These are phyloP conservation scores for Colistium nudipinnis DNA, from an alignment of 2,113 vertebrate genomes.

Conservation along the genomic window DNA sequence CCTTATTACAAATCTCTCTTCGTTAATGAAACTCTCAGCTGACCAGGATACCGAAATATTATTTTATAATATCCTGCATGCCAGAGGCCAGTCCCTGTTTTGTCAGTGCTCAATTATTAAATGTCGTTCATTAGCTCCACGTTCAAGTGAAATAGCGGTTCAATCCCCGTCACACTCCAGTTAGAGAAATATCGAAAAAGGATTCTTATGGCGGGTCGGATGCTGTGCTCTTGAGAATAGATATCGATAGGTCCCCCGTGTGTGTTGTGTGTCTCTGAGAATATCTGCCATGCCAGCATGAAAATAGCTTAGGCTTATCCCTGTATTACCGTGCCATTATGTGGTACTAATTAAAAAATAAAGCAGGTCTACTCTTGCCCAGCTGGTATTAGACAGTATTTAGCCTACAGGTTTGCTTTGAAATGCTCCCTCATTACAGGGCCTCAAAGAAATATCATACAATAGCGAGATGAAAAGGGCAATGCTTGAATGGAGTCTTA, in stretches of 20 bases:
- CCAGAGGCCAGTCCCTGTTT: neutral
- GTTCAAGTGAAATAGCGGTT: conserved; percentile 45
- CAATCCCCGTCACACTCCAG: conserved; percentile 43
- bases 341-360: conserved; percentile 72
- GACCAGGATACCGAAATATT: too few relatives aligned
- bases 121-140: conserved; percentile 39
- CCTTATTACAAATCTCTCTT: too few relatives aligned
- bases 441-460: conserved; percentile 80
- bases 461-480: conserved; percentile 82
- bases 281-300: conserved; percentile 43
- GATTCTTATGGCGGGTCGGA: conserved; percentile 48
- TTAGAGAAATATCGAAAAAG: conserved; percentile 44
- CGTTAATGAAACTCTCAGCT: too few relatives aligned
- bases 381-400: conserved; percentile 69
- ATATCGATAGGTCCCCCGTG: conserved; percentile 56
- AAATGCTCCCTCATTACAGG: conserved; percentile 75
- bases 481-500: conserved; percentile 80
- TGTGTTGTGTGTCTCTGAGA: conserved; percentile 41
- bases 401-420: conserved; percentile 78
- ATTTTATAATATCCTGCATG: too few relatives aligned
- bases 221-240: conserved; percentile 24
- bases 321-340: conserved; percentile 62
- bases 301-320: conserved; percentile 53
- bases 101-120: conserved; percentile 18
- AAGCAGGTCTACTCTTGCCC: conserved; percentile 71